phyloP scores from a whole-genome alignment of 2,797 vertebrate genomes.

The Periparus ater region DNA sequence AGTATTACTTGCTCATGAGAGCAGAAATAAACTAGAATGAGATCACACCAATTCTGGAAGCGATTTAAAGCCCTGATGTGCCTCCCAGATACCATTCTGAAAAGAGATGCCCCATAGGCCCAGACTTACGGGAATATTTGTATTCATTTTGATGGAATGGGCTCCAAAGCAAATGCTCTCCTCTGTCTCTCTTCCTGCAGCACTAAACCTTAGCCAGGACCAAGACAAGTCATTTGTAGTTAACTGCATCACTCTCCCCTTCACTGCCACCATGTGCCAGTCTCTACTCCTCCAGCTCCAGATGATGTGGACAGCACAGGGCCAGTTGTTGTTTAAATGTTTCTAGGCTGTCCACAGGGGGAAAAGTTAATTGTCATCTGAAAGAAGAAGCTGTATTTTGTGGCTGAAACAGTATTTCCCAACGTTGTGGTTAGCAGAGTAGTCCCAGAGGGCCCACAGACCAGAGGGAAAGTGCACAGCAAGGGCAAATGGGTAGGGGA shows the following conservation, averaged over 20 bases:
- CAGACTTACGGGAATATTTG: not conserved
- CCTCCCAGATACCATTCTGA: not conserved
- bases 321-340: not conserved
- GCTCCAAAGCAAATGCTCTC: not conserved
- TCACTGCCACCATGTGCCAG: not conserved
- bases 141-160: not conserved
- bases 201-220: not conserved
- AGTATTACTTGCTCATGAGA: not conserved
- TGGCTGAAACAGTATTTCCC: conserved; percentile 23
- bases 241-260: not conserved
- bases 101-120: not conserved
- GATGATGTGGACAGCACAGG: not conserved
- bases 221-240: not conserved
- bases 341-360: not conserved
- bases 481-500: not conserved
- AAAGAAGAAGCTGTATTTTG: conserved; percentile 37
- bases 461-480: not conserved
- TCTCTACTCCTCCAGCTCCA: not conserved
- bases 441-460: not conserved
- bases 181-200: not conserved
- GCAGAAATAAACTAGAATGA: not conserved
- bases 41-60: not conserved
- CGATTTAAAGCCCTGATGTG: not conserved
- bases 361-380: not conserved
- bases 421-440: conserved; percentile 1